A percentile compares a stretch with the other conserved stretches of the same genome.
Conservation (phyloP, 2,888 invertebrate genomes). For the Tiliacea citrago region DNA sequence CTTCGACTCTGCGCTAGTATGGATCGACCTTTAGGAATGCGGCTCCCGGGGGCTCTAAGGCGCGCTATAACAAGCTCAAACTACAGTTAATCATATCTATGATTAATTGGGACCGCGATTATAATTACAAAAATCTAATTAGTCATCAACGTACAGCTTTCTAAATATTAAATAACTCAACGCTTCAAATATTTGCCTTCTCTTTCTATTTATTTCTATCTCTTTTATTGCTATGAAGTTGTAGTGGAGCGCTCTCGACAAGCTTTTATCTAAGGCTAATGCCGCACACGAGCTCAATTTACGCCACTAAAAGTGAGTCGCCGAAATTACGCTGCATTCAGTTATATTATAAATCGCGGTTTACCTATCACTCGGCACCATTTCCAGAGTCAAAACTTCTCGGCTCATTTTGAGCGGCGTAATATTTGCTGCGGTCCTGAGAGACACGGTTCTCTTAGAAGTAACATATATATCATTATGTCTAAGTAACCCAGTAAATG, state of each 20-base stretch:
- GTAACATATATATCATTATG: slow-evolving; percentile 38
- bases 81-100: background rate
- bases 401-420: slow-evolving; percentile 1
- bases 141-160: slow-evolving; percentile 11
- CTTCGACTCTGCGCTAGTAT: too few species aligned
- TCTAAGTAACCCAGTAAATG: slow-evolving; percentile 52
- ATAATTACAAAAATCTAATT: slow-evolving; percentile 24
- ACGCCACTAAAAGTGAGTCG: slow-evolving; percentile 13
- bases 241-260: background rate
- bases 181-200: slow-evolving; percentile 21
- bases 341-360: background rate
- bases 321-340: slow-evolving; percentile 7
- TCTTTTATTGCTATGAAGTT: slow-evolving; percentile 27
- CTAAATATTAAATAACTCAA: slow-evolving; percentile 43
- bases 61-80: too few species aligned
- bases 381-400: background rate
- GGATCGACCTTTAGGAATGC: too few species aligned
- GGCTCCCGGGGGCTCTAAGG: too few species aligned
- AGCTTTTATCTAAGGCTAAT: background rate
- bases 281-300: background rate
- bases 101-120: slow-evolving; percentile 35
- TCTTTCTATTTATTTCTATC: slow-evolving; percentile 29
- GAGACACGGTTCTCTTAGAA: slow-evolving; percentile 42
- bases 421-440: slow-evolving; percentile 40
- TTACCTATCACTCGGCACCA: background rate